A percentile compares a stretch with the other conserved stretches of the same genome.
phyloP scores from a whole-genome alignment of 2,888 invertebrate species.

The Acanthosoma haemorrhoidale region DNA sequence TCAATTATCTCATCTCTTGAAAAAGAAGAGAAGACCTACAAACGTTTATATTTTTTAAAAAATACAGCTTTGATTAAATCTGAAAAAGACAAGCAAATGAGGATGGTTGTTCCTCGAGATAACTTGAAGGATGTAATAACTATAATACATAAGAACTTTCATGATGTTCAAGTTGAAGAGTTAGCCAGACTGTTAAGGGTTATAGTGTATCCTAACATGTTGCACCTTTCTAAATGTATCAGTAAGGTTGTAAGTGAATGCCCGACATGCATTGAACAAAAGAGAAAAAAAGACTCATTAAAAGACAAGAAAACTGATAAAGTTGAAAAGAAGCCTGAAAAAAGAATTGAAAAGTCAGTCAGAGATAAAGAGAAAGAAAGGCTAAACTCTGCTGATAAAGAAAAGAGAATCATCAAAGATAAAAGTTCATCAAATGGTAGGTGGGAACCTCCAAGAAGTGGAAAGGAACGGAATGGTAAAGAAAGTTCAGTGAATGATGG shows the following conservation, averaged over 20 bases:
- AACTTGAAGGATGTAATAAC: not conserved
- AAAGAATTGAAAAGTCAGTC: not conserved
- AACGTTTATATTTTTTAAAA: not conserved
- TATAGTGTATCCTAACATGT: not conserved
- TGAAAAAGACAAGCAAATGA: not conserved
- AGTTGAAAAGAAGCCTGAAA: not conserved
- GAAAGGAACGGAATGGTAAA: not conserved
- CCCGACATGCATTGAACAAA: not conserved
- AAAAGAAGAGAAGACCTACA: slow-evolving; percentile 1
- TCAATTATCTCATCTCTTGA: not conserved
- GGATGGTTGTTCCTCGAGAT: slow-evolving; percentile 15
- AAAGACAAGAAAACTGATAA: not conserved
- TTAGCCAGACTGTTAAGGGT: not conserved
- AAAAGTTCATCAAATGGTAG: not conserved
- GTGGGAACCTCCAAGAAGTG: not conserved
- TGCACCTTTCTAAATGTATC: not conserved
- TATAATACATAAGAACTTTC: slow-evolving; percentile 16
- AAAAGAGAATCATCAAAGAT: not conserved
- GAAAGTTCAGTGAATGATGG: not conserved
- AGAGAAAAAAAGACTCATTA: not conserved
- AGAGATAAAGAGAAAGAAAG: not conserved
- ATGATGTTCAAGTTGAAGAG: not conserved
- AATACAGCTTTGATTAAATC: not conserved
- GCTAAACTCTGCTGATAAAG: not conserved
- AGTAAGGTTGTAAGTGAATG: slow-evolving; percentile 15